Evolutionary conservation across 2,797 vertebrate species (phyloP).

Genomic region (Lepus oiostolus): DNA sequence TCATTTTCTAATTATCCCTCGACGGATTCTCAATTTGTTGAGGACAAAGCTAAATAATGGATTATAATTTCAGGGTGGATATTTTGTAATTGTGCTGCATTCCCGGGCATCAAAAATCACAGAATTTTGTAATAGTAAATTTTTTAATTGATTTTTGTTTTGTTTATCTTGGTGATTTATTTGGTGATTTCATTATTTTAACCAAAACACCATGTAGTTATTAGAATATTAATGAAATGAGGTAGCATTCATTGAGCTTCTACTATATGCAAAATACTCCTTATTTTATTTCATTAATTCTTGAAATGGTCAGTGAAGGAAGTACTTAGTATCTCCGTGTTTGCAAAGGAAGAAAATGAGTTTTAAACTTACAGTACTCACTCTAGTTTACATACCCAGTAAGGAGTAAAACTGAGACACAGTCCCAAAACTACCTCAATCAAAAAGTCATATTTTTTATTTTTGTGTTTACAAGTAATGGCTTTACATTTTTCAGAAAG

Average conservation of each 20-base stretch:
- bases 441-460: background rate
- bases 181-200: slow-evolving; percentile 45
- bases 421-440: background rate
- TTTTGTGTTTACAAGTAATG: background rate
- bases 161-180: slow-evolving; percentile 12
- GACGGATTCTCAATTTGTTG: slow-evolving; percentile 69
- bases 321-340: background rate
- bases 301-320: background rate
- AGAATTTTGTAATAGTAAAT: slow-evolving; percentile 38
- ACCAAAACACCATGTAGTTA: slow-evolving; percentile 2
- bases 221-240: slow-evolving; percentile 31
- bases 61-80: slow-evolving; percentile 51
- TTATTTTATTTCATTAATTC: slow-evolving; percentile 38
- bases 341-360: slow-evolving; percentile 7
- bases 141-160: slow-evolving; percentile 31
- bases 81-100: slow-evolving; percentile 66
- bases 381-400: background rate
- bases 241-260: background rate
- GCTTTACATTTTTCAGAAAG: slow-evolving; percentile 9
- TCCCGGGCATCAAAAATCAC: background rate
- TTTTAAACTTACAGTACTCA: background rate
- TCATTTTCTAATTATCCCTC: slow-evolving; percentile 66
- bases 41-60: slow-evolving; percentile 42
- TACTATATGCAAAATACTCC: background rate
- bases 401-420: background rate